Evolutionary conservation across 2,888 invertebrate species (phyloP).

Genomic region (Acanthosepion lycidas): DNA sequence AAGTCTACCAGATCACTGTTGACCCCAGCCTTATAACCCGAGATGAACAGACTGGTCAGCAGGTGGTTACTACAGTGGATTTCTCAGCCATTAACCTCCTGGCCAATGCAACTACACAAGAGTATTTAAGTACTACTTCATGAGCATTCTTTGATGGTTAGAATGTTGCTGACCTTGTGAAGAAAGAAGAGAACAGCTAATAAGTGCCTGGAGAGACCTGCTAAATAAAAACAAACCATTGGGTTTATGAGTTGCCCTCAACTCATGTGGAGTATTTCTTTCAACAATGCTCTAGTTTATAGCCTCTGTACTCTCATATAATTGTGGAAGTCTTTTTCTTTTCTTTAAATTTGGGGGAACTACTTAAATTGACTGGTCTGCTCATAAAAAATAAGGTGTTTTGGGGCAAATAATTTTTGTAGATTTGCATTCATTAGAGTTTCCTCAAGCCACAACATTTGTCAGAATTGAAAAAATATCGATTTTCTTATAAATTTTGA

Average conservation of each 20-base stretch:
- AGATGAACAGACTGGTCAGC: conserved; percentile 54
- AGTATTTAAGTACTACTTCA: conserved; percentile 17
- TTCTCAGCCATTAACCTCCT: conserved; percentile 59
- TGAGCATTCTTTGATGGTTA: background rate
- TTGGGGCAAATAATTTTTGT: too few species aligned
- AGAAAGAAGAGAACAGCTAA: background rate
- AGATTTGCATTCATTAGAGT: too few species aligned
- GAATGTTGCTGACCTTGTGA: background rate
- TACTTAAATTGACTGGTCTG: too few species aligned
- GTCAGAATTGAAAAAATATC: too few species aligned
- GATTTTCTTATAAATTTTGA: too few species aligned
- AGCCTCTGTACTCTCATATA: background rate
- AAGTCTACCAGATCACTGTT: conserved; percentile 53
- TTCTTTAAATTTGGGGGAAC: too few species aligned
- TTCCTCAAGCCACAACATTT: too few species aligned
- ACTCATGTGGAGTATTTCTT: background rate
- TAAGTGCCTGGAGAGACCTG: background rate
- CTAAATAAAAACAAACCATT: background rate
- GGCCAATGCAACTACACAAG: conserved; percentile 55
- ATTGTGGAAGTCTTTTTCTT: background rate
- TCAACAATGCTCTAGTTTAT: background rate
- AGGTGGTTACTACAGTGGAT: conserved; percentile 55
- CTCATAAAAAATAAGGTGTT: too few species aligned
- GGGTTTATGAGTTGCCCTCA: background rate
- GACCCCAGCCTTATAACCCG: conserved; percentile 48